Base-by-base conservation (phyloP, 2,888 invertebrate species). In the Stenodema calcarata region DNA sequence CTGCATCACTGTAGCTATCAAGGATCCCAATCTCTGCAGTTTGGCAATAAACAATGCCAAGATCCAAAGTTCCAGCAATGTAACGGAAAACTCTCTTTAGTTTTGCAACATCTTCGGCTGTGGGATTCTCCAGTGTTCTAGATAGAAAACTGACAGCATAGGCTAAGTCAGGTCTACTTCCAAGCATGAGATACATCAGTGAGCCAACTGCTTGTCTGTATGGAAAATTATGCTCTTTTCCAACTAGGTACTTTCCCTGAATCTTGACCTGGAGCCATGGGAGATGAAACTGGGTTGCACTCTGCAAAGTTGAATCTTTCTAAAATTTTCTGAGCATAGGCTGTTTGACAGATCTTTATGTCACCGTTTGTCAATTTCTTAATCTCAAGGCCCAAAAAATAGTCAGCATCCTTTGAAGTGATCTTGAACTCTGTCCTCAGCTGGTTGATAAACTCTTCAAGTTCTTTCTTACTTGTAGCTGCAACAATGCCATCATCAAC, bases 131-230 rank as follows among this genome's bases (percentile, higher is more conserved):
- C 28, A 89, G 87, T 28, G 87, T 80, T 78, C 89, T 87, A 41
- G 89, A 89, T 14, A n/a, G n/a, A n/a, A n/a, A n/a, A n/a, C n/a
- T n/a, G n/a, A n/a, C n/a, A n/a, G n/a, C n/a, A n/a, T n/a, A n/a
- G n/a, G n/a, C n/a, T n/a, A n/a, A n/a, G n/a, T n/a, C n/a, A n/a
- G n/a, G n/a, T n/a, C n/a, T n/a, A n/a, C n/a, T n/a, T n/a, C n/a
- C n/a, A n/a, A n/a, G n/a, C n/a, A n/a, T n/a, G n/a, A n/a, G n/a
- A n/a, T 90, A 90, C 89, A 90, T 90, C 14, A 90, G 76, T 7
- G 89, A 89, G 35, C 90, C 90, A 87, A 90, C 89, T 9, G 88
- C 89, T 81, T 88, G 81, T 81, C 87, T 70, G 76, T 88, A 88
- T 9, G 87, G 88, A 23, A 47, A 73, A 62, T 44, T 42, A 6